Base-by-base conservation (phyloP, 2,797 vertebrate genomes). In the Darevskia nairensis region DNA sequence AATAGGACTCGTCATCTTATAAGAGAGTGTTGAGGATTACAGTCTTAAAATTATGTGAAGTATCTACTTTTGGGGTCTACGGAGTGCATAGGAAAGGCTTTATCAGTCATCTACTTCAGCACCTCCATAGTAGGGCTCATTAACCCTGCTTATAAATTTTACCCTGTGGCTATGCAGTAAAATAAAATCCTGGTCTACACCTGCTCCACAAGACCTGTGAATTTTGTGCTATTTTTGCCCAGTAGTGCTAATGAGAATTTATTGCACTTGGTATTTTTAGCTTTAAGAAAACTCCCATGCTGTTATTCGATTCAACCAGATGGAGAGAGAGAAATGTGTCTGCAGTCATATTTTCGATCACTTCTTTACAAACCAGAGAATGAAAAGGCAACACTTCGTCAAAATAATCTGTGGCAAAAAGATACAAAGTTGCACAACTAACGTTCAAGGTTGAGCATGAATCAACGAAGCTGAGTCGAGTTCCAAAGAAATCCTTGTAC, bases 191-290 rank as follows among this genome's bases (percentile, higher is more conserved):
- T 64, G 41, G 69, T 81, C 11, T 41, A 85, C 5, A 19, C 29
- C 29, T 79, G 75, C 46, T 46, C 55, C 50, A 61, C 39, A 21
- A 76, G 35, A 66, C n/a, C 25, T 75, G 68, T 79, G 61, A 89
- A 85, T 88, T 90, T 66, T 88, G 25, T n/a, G 71, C 74, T 78
- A 88, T 61, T 74, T 82, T 89, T 87, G 83, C 9, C 69, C 10
- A 72, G 2, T 4, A 6, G 78, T 10, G 0, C 71, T 79, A 85
- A 2, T 2, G 84, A 90, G 19, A 77, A 85, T 29, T n/a, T 46
- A 87, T 0, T 44, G 66, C 25, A 85, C 3, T 66, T 66, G 64
- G 46, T 82, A 64, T 66, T 25, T 76, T 59, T 41, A 86, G 55
- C 8, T 81, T 39, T 80, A 41, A 35, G n/a, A 88, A 21, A 44